Base-by-base conservation (phyloP, 2,113 vertebrate genomes). In the Platycercus adscitus region DNA sequence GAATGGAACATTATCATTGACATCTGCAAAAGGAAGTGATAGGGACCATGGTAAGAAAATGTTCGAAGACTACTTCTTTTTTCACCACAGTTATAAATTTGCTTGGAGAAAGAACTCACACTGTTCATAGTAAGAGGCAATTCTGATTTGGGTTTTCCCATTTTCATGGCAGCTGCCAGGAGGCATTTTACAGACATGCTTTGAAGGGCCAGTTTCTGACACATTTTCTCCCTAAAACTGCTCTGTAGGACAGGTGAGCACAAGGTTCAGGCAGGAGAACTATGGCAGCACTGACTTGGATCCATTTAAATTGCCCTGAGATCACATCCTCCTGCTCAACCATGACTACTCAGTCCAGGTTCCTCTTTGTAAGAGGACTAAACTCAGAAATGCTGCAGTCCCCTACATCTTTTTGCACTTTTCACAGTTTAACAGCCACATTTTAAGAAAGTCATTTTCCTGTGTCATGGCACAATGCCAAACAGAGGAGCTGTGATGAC, bases 1-100 rank as follows among this genome's bases (percentile, higher is more conserved):
- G 97, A 99, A 99, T 7, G 99, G 99, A 72, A 99, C 98, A 15
- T 99, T 99, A 97, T 99, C 99, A 85, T 99, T 99, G 61, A 99
- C 98, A 77, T 99, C 99, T 99, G 98, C 39, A 96, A 77, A 33
- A 91, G 65, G 13, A 39, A 33, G 33, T 50, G 84, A 58, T 56
- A 39, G 50, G 46, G 12, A 65, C 24, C 18, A 76, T 0, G 1
- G 43, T 89, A 52, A 92, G 71, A 70, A 90, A 68, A 60, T 10
- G 41, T 60, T 66, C 56, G 26, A 78, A 92, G 25, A 43, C 14
- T 31, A 63, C 50, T 53, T 72, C 53, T 76, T 71, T n/a, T 33
- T 13, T 0, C 5, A 6, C 31, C 20, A 17, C 12, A 41, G 7
- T 7, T 3, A 0, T 35, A 26, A 78, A 73, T 92, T 71, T 72